Evolutionary conservation across 2,113 vertebrate species (phyloP), one percentile per base, ranked within the genome.

Genomic region (Noturus placidus): DNA sequence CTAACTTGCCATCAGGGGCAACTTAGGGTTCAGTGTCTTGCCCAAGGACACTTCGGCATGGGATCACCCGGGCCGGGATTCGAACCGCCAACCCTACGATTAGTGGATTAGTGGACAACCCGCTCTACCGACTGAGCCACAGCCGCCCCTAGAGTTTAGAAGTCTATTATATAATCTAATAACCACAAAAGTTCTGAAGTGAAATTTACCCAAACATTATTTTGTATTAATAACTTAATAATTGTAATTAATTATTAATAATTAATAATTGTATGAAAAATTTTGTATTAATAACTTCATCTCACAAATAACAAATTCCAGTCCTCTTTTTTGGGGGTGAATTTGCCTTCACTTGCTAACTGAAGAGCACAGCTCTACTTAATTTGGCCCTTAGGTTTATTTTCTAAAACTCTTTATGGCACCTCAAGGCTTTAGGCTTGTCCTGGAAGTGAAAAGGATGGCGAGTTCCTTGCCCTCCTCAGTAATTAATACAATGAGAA

Each of bases 371-470:
- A 42, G 38, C 70, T 42, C 70, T 50, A 54, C 56, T 15, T 33
- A 79, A 54, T 27, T 54, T 79, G 50, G 76, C 27, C 3, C 50
- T 30, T 17, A 17, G 6, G 15, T 50, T 50, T 0, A 27, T 50
- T 77, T 77, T 15, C 22, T 27, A 77, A 27, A 50, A 77, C 38
- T 13, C 20, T 46, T 42, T 42, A 22, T 46, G 72, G 19, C 42
- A 77, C 50, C 14, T 79, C 15, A 79, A 19, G n/a, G 50, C 52
- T 38, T 95, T 94, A 93, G 93, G 92, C 93, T 93, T 96, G 96
- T 97, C 96, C 96, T 94, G 87, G 91, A 91, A 95, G 93, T 94
- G 94, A 95, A 94, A 93, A 93, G 0, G 94, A 94, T 30, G 70
- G 2, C 30, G 35, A 13, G 56, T 20, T 85, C 70, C 22, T 46